phyloP scores from a whole-genome alignment of 1,140 invertebrate species.

The Odontomachus brunneus region DNA sequence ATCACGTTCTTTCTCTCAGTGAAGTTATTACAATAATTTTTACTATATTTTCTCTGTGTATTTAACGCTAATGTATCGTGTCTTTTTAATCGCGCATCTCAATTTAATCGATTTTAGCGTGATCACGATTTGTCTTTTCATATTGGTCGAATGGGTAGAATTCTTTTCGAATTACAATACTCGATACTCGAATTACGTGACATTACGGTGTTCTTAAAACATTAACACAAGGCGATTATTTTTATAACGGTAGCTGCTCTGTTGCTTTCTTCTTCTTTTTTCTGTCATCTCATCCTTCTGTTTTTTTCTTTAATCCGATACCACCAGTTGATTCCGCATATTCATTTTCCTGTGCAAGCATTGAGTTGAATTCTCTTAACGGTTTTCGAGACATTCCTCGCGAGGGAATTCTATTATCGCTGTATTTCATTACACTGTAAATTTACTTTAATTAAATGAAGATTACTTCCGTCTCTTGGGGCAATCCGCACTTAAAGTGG shows the following conservation, averaged over 20 bases:
- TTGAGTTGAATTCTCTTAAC: slow-evolving; percentile 46
- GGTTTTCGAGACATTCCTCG: slow-evolving; percentile 41
- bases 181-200: neutral
- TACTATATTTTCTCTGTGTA: too few species aligned
- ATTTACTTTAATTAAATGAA: slow-evolving; percentile 64
- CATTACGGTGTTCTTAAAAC: neutral
- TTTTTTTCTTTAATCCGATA: slow-evolving; percentile 28
- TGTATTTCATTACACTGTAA: slow-evolving; percentile 50
- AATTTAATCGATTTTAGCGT: neutral
- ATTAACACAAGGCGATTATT: slow-evolving; percentile 4
- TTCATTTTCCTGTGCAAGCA: slow-evolving; percentile 36
- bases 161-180: too few species aligned
- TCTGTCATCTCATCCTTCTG: too few species aligned
- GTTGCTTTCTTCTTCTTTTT: too few species aligned
- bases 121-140: neutral
- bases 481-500: slow-evolving; percentile 32
- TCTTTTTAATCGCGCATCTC: too few species aligned
- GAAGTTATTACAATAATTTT: too few species aligned
- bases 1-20: too few species aligned
- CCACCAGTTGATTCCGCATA: slow-evolving; percentile 45
- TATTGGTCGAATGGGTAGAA: neutral
- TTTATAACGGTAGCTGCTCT: slow-evolving; percentile 15
- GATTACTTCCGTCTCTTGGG: slow-evolving; percentile 47
- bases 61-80: too few species aligned
- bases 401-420: slow-evolving; percentile 47